A percentile compares a stretch with the other conserved stretches of the same genome.
Conservation (phyloP, 2,888 invertebrate genomes). For the Nemotelus nigrinus region DNA sequence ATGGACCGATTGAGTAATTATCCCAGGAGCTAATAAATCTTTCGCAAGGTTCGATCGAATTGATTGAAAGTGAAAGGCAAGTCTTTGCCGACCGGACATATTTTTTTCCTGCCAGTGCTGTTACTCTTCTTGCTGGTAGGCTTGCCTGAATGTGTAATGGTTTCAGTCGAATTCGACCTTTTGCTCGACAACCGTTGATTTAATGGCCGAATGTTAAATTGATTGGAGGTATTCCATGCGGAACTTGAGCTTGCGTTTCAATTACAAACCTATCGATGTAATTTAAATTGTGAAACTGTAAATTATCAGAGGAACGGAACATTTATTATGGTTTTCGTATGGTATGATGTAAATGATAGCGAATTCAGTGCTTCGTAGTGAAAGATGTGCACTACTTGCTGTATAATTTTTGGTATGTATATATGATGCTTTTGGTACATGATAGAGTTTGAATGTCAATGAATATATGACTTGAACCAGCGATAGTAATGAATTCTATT, state of each 20-base stretch:
- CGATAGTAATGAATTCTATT: too few relatives aligned
- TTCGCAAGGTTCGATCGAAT: not conserved
- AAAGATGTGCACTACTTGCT: too few relatives aligned
- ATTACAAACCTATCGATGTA: slow-evolving; percentile 15
- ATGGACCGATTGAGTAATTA: slow-evolving; percentile 39
- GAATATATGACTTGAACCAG: too few relatives aligned
- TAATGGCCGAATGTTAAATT: slow-evolving; percentile 27
- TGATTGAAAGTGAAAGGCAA: slow-evolving; percentile 30
- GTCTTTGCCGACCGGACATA: slow-evolving; percentile 12
- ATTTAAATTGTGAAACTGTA: slow-evolving; percentile 30
- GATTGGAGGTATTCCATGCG: slow-evolving; percentile 11
- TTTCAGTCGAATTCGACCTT: not conserved
- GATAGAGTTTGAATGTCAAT: too few relatives aligned
- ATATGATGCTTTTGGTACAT: too few relatives aligned
- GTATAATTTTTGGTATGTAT: too few relatives aligned
- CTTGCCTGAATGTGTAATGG: too few relatives aligned
- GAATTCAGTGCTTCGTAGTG: too few relatives aligned
- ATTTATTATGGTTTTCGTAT: slow-evolving; percentile 19
- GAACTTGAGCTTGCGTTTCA: slow-evolving; percentile 1
- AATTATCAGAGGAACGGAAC: not conserved
- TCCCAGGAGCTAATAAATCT: slow-evolving; percentile 32
- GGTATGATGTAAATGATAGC: too few relatives aligned
- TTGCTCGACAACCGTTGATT: slow-evolving; percentile 14
- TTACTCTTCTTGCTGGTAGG: not conserved
- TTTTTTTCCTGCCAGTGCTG: slow-evolving; percentile 17